phyloP scores from a whole-genome alignment of 2,797 vertebrate genomes.

The Lithobates sylvaticus region DNA sequence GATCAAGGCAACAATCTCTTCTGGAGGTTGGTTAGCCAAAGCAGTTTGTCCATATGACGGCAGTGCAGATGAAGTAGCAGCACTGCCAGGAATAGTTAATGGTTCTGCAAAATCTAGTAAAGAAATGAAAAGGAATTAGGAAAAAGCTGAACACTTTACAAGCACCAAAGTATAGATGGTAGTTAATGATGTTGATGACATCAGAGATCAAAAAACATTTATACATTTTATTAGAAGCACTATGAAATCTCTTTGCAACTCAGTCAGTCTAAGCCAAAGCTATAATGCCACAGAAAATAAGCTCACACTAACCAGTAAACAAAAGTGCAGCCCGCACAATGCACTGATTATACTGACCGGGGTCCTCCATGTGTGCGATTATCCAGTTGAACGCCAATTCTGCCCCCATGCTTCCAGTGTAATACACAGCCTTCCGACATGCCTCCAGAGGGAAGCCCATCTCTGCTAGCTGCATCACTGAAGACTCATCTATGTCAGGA shows the following conservation, averaged over 20 bases:
- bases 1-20: conserved; percentile 94
- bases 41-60: conserved; percentile 75
- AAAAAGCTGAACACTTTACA: background rate
- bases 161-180: too few relatives aligned
- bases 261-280: background rate
- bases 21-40: conserved; percentile 88
- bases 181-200: background rate
- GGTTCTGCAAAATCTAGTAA: conserved; percentile 95
- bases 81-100: conserved; percentile 81
- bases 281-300: background rate
- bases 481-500: conserved; percentile 93
- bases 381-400: conserved; percentile 99
- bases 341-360: conserved; percentile 79
- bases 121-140: background rate
- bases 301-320: background rate
- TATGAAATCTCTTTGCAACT: too few relatives aligned
- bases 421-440: conserved; percentile 97
- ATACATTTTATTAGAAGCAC: too few relatives aligned
- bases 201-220: background rate
- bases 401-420: conserved; percentile 95
- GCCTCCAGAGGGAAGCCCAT: conserved; percentile 98
- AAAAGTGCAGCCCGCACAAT: background rate
- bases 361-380: conserved; percentile 98
- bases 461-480: conserved; percentile 97
- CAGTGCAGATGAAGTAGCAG: conserved; percentile 70